Base-by-base conservation (phyloP, 1,140 invertebrate genomes). In the Apocrypta bakeri region DNA sequence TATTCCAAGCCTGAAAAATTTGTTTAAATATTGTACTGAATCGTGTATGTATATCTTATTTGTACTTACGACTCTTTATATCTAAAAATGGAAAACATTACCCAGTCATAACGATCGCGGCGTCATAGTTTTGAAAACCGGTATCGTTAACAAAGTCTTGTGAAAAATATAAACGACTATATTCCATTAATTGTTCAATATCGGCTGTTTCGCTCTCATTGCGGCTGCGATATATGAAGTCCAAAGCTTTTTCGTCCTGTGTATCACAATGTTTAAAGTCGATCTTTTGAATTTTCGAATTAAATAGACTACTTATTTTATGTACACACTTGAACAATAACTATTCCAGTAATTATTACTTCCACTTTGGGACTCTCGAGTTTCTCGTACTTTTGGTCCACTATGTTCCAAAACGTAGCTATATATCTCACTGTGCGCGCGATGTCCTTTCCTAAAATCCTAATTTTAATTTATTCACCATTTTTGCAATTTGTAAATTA, bases 351-450 rank as follows among this genome's bases (percentile, higher is more conserved):
- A 11, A 71, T 17, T n/a, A 71, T 37, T n/a, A 33, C 31, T 71
- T 71, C 14, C 14, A 71, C 68, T 71, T 71, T 71, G 11, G 68
- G 68, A 71, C 12, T 31, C 17, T 71, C 27, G 4, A 71, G 31
- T 17, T 21, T 71, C 14, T n/a, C 29, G 21, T 71, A 71, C 11
- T 37, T 71, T 71, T 33, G 31, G 37, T 71, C 31, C 3, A 71
- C 68, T 71, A 71, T n/a, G 27, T 71, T 71, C 68, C 68, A 71
- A 37, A 71, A 71, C 37, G 68, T 71, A 9, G 68, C 68, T 0
- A 71, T 12, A 71, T 71, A 71, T 31, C 29, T 71, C 11, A 37
- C 27, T 3, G 31, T 37, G 4, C 29, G 25, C 21, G 27, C 1
- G 11, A 71, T 31, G 17, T 71, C 68, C 8, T 37, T 71, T 31